These are phyloP conservation scores for Heliconius charithonia DNA, from an alignment of 2,888 invertebrate species.

Conservation along the genomic window DNA sequence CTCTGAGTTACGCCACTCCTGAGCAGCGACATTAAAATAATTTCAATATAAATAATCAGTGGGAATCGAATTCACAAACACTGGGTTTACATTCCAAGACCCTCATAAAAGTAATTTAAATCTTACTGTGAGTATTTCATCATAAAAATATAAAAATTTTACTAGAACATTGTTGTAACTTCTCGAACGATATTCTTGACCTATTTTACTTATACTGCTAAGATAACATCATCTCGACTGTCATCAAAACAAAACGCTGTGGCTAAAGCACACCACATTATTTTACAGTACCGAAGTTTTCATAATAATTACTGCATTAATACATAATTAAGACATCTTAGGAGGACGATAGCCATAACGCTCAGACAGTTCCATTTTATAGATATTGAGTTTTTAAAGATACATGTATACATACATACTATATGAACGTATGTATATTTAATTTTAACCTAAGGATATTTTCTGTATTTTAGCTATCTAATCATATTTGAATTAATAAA, in stretches of 20 bases:
- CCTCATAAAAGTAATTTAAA: too few species aligned
- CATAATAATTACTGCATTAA: constrained; percentile 23
- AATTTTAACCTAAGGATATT: not conserved
- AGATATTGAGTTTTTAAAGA: not conserved
- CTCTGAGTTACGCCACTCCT: too few species aligned
- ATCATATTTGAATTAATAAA: not conserved
- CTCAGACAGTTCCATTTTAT: not conserved
- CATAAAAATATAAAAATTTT: not conserved
- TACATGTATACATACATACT: not conserved
- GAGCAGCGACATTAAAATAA: too few species aligned
- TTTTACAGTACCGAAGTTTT: constrained; percentile 27
- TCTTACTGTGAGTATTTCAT: not conserved
- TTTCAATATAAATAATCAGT: too few species aligned
- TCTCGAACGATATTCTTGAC: not conserved
- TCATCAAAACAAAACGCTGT: constrained; percentile 15
- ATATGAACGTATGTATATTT: too few species aligned
- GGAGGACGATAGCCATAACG: not conserved
- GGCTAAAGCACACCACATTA: constrained; percentile 15
- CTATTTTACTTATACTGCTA: not conserved
- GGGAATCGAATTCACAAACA: too few species aligned
- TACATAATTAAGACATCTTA: constrained; percentile 29
- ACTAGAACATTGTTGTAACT: not conserved
- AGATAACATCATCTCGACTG: constrained; percentile 6
- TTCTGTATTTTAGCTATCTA: not conserved
- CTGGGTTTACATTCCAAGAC: too few species aligned